Evolutionary conservation across 1,140 invertebrate genomes (phyloP), one percentile per base, ranked within the genome.

Genomic region (Temnothorax curvispinosus): DNA sequence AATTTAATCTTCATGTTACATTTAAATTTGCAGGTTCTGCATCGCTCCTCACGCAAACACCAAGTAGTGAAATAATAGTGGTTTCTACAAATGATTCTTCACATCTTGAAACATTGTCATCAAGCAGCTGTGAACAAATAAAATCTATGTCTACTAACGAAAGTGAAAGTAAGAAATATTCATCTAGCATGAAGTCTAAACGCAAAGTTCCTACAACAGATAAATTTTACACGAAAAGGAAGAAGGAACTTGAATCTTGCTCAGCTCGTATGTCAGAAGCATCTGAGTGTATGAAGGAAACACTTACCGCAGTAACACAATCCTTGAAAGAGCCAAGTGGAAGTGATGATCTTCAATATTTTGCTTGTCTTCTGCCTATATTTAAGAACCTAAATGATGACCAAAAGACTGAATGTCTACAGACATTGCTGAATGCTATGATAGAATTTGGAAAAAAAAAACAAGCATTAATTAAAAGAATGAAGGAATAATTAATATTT

Each of bases 341-440:
- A 64, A 41, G 3, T 21, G 38, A 69, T 11, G 41, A 44, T 27
- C 21, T 69, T 47, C 41, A 69, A 69, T 69, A 69, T 27, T 69
- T 47, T 27, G 3, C 21, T 69, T 69, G 38, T 69, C 41, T 44
- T 47, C 2, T 69, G 21, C 65, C 65, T 47, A 47, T 27, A 13
- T 69, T 69, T 11, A 69, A 47, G 21, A 69, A 69, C 15, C 15
- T 69, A 47, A 15, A 69, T 50, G 21, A 69, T 69, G 18, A 67
- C 2, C 13, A 27, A 69, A 69, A 69, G 41, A 69, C 41, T 27
- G 41, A 69, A 47, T 69, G 21, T 69, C 6, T 69, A 47, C 3
- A 2, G 3, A 69, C 0, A 13, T 69, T 69, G 5, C 5, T 69
- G 11, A 69, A 47, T 15, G 21, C 47, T 47, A 2, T 69, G 21